These are phyloP conservation scores for Leucozona laternaria DNA, from an alignment of 2,888 invertebrate species.

Conservation along the genomic window DNA sequence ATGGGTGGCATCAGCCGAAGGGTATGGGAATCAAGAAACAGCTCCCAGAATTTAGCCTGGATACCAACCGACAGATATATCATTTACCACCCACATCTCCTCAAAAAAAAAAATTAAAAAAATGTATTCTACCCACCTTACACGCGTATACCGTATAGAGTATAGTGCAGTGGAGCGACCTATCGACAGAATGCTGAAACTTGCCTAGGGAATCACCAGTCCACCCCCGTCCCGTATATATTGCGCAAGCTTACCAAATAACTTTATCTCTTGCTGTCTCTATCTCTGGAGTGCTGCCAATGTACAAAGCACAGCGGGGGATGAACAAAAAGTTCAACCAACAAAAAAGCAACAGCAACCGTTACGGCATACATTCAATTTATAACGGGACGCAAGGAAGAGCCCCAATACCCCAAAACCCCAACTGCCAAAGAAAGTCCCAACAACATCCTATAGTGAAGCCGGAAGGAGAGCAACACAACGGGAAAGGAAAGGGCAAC, in stretches of 20 bases:
- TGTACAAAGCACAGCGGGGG: conserved; percentile 75
- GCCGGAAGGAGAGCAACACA: conserved; percentile 54
- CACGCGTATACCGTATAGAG: conserved; percentile 11
- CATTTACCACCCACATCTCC: conserved; percentile 55
- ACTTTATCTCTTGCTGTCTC: conserved; percentile 75
- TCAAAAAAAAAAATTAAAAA: conserved; percentile 10
- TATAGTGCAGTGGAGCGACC: conserved; percentile 64
- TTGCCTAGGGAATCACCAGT: conserved; percentile 61
- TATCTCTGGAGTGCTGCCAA: conserved; percentile 69
- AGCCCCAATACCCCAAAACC: conserved; percentile 14
- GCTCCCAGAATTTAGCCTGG: conserved; percentile 74
- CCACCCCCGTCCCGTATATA: conserved; percentile 58
- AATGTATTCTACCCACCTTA: conserved; percentile 29
- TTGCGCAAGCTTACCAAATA: conserved; percentile 76
- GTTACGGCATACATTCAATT: conserved; percentile 63
- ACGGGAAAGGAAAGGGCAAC: not conserved
- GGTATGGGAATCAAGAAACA: conserved; percentile 59
- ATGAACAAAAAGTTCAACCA: conserved; percentile 74
- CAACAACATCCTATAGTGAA: conserved; percentile 27
- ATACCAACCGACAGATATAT: conserved; percentile 75
- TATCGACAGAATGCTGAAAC: conserved; percentile 66
- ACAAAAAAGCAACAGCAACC: conserved; percentile 74
- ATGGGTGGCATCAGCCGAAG: not conserved
- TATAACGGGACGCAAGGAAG: conserved; percentile 55
- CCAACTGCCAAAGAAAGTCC: not conserved